Evolutionary conservation across 2,113 vertebrate species (phyloP).

Genomic region (Micronycteris hirsuta): DNA sequence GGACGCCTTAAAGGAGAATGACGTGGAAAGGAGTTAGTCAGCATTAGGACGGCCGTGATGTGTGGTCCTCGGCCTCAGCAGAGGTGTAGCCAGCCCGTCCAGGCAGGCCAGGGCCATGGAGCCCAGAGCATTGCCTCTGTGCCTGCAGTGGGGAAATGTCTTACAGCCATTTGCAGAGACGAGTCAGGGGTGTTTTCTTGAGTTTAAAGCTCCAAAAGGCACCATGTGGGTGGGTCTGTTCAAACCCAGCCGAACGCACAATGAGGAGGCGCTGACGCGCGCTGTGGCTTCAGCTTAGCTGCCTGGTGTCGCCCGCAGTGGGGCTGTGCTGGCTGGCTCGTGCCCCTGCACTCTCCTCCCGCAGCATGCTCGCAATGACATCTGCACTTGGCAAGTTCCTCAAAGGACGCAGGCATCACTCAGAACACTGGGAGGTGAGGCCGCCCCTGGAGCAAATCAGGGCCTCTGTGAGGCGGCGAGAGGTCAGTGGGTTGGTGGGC

Average conservation of each 20-base stretch:
- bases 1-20: constrained; percentile 59
- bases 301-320: no score
- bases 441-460: neutral
- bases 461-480: neutral
- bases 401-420: neutral
- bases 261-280: neutral
- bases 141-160: neutral
- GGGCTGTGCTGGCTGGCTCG: neutral
- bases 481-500: neutral
- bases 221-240: neutral
- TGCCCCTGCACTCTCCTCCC: no score
- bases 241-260: neutral
- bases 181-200: neutral
- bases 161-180: neutral
- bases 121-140: rapidly evolving
- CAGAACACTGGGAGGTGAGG: neutral
- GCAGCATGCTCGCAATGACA: rapidly evolving
- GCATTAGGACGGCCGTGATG: neutral
- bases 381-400: neutral
- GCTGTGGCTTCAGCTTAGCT: neutral
- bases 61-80: neutral
- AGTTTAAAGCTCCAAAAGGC: neutral
- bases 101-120: neutral
- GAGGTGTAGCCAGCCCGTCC: rapidly evolving
- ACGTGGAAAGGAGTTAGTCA: neutral